Conservation (phyloP, 2,113 vertebrate genomes). For the Neoarius graeffei region DNA sequence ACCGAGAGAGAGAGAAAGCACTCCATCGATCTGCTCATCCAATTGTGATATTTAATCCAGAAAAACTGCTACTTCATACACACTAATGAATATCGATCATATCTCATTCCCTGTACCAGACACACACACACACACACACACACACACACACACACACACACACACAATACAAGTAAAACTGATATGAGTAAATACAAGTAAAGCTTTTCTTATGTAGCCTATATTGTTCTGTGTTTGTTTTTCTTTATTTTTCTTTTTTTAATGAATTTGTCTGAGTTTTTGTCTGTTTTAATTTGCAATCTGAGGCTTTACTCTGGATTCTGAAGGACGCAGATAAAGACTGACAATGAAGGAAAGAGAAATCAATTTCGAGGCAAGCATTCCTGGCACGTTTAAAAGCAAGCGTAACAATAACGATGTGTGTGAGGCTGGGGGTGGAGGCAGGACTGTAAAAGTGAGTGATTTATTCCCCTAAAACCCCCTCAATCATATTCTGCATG, state of each 20-base stretch:
- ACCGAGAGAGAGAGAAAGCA: not conserved
- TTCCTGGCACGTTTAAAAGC: not conserved
- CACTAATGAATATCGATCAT: slow-evolving; percentile 47
- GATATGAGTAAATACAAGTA: no score
- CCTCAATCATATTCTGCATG: slow-evolving; percentile 17
- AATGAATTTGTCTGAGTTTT: not conserved
- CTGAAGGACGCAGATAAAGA: not conserved
- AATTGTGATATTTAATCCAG: slow-evolving; percentile 47
- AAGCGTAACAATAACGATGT: not conserved
- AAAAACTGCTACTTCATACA: slow-evolving; percentile 36
- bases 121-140: not conserved
- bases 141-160: not conserved
- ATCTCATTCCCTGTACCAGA: not conserved
- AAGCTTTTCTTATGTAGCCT: not conserved
- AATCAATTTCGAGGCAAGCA: slow-evolving; percentile 6
- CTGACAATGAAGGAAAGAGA: not conserved
- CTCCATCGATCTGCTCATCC: slow-evolving; percentile 45
- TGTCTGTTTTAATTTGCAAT: not conserved
- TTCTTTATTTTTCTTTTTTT: not conserved
- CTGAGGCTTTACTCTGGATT: not conserved
- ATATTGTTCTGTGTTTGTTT: not conserved
- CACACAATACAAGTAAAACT: not conserved
- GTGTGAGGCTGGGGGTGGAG: not conserved
- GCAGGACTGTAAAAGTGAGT: not conserved
- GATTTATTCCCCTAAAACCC: not conserved